phyloP scores from a whole-genome alignment of 2,797 vertebrate species.

The Synanceia verrucosa region DNA sequence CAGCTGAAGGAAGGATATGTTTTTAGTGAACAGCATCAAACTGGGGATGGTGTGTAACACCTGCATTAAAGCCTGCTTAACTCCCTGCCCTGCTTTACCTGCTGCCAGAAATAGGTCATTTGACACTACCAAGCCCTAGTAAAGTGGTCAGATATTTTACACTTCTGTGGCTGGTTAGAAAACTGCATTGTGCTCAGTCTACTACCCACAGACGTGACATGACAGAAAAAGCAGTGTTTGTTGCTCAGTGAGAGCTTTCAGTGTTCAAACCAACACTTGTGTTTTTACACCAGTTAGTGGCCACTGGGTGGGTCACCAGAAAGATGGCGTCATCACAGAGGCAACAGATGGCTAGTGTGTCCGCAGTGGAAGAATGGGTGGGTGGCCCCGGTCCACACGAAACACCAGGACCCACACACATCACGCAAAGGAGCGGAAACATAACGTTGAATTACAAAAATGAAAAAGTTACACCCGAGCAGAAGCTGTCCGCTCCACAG shows the following conservation, averaged over 20 bases:
- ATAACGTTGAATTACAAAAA: neutral
- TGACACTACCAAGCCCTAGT: no score
- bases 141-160: neutral
- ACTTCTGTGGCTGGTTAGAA: neutral
- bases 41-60: neutral
- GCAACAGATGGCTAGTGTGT: slow-evolving; percentile 86
- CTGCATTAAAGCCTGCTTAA: slow-evolving; percentile 2
- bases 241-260: slow-evolving; percentile 19
- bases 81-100: neutral
- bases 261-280: slow-evolving; percentile 50
- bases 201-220: no score
- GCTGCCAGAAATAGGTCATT: neutral
- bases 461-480: neutral
- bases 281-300: slow-evolving; percentile 43
- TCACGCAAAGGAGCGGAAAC: neutral
- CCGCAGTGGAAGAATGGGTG: slow-evolving; percentile 76
- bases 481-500: neutral
- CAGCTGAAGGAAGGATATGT: neutral
- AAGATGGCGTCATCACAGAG: slow-evolving; percentile 84
- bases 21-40: slow-evolving; percentile 16
- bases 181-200: neutral
- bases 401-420: slow-evolving; percentile 13
- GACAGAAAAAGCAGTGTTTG: slow-evolving; percentile 12
- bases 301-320: slow-evolving; percentile 79
- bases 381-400: slow-evolving; percentile 63